Conservation (phyloP, 1,140 invertebrate species). For the Brachionus manjavacas region DNA sequence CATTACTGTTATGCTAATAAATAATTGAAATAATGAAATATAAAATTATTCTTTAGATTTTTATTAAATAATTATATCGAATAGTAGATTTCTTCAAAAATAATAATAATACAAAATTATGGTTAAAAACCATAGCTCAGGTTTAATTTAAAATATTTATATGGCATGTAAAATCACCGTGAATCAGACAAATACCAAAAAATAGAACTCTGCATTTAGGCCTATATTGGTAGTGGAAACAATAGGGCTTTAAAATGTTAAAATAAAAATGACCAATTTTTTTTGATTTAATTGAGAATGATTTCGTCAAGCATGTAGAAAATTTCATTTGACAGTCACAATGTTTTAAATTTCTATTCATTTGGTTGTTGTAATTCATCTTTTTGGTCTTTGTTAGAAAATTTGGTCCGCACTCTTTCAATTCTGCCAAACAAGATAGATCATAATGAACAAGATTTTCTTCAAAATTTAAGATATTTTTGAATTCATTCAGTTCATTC, state of each 20-base stretch:
- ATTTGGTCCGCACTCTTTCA: background rate
- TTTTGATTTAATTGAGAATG: background rate
- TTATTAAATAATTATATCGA: too few species aligned
- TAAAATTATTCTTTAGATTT: too few species aligned
- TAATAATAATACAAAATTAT: background rate
- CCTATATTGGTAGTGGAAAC: constrained; percentile 7
- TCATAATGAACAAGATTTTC: background rate
- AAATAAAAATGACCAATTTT: background rate
- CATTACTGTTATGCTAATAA: too few species aligned
- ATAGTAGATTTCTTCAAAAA: too few species aligned
- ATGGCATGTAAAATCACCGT: background rate
- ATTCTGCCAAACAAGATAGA: background rate
- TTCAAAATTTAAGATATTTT: background rate
- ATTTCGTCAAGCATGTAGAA: background rate
- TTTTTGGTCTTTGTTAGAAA: background rate
- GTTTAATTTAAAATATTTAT: background rate
- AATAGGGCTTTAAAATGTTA: background rate
- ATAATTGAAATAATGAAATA: too few species aligned
- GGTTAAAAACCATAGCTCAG: background rate
- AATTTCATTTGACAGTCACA: background rate
- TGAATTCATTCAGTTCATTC: background rate
- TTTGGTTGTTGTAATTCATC: background rate
- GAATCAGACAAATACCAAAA: background rate
- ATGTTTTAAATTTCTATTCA: background rate
- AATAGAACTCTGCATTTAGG: background rate